These are phyloP conservation scores for Sciurus niger DNA, from an alignment of 2,113 vertebrate species.

Conservation along the genomic window DNA sequence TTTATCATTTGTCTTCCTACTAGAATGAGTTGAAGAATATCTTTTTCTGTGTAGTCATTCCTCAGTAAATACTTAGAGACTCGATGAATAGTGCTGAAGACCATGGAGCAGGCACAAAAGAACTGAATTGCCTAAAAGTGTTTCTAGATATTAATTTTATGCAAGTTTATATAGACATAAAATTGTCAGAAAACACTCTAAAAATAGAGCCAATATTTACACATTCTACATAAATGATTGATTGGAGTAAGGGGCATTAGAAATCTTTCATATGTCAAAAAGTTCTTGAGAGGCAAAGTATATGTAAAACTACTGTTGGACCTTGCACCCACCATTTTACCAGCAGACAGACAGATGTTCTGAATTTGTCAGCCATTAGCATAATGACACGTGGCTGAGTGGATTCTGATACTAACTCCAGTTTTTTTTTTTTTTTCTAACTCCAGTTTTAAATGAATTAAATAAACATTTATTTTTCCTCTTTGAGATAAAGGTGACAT, in stretches of 20 bases:
- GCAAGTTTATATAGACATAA: background rate
- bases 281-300: background rate
- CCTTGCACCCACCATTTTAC: background rate
- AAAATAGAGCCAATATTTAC: background rate
- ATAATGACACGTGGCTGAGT: background rate
- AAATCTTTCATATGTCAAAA: background rate
- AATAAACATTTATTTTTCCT: background rate
- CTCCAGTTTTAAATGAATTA: background rate
- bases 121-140: background rate
- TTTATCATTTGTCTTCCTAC: background rate
- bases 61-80: background rate
- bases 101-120: no score
- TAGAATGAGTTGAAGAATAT: background rate
- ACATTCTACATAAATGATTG: background rate
- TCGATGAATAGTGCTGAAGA: background rate
- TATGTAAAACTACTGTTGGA: background rate
- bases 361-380: background rate
- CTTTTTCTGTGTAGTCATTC: background rate
- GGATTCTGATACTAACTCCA: background rate
- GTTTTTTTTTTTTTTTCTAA: no score
- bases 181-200: background rate
- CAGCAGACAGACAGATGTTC: background rate
- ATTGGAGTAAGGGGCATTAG: accelerated
- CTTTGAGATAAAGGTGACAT: background rate
- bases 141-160: background rate